These are phyloP conservation scores for Acromyrmex heyeri DNA, from an alignment of 1,140 invertebrate genomes.

Conservation along the genomic window DNA sequence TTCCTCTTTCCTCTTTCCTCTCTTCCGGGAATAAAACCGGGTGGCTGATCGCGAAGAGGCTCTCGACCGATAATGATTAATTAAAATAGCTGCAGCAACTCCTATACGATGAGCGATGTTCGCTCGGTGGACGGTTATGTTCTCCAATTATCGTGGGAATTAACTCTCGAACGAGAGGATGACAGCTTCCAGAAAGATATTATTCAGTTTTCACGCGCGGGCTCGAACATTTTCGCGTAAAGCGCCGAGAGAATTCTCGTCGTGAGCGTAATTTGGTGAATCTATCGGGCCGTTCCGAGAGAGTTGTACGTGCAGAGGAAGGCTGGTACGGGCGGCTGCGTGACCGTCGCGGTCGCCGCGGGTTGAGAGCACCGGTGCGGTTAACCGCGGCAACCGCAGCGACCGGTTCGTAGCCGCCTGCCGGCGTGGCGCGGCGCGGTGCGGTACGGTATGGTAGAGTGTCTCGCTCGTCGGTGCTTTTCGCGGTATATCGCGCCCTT, in stretches of 20 bases:
- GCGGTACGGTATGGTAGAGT: neutral
- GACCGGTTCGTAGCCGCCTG: conserved; percentile 64
- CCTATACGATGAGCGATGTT: neutral
- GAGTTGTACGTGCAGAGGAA: conserved; percentile 39
- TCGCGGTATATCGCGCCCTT: conserved; percentile 60
- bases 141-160: conserved; percentile 20
- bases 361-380: conserved; percentile 86
- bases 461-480: conserved; percentile 69
- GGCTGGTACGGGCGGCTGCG: conserved; percentile 8
- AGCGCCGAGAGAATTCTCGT: neutral
- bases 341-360: conserved; percentile 76
- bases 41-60: conserved; percentile 65
- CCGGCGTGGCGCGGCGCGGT: neutral
- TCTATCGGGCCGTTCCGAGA: conserved; percentile 43
- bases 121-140: neutral
- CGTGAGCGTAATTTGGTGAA: conserved; percentile 31
- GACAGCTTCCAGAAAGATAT: neutral
- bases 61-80: conserved; percentile 76
- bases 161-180: conserved; percentile 24
- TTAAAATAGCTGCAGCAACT: conserved; percentile 63
- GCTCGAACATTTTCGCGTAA: conserved; percentile 12
- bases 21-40: conserved; percentile 66
- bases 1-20: conserved; percentile 36
- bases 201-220: neutral
- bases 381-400: conserved; percentile 84